Evolutionary conservation across 1,140 invertebrate genomes (phyloP), one percentile per base, ranked within the genome.

Genomic region (Lucilia cuprina): DNA sequence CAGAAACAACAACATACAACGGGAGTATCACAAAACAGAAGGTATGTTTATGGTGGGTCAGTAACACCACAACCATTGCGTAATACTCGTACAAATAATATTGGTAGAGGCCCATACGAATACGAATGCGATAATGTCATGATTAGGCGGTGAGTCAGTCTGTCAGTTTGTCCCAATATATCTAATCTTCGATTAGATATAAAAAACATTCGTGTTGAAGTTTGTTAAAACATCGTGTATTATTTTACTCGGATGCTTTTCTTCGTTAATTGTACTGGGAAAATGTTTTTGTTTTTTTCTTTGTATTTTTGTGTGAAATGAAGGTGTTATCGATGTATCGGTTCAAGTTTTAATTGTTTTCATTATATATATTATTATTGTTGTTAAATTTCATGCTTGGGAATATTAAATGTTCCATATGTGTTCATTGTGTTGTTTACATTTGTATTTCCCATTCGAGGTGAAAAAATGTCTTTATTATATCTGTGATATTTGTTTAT

Each of bases 11-110:
- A 83, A 55, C 21, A 82, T 34, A 49, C 50, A 41, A 65, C 82
- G 85, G 84, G 70, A 55, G 49, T 90, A 78, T 89, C 91, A 83
- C 87, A 34, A 55, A 55, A 55, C 82, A 87, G 91, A 85, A 90
- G 92, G 77, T 93, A 92, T 86, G 89, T 92, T 47, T 93, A 93
- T 86, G 91, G 91, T 13, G 92, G 92, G 2, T 93, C 92, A 70
- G 88, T 92, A 35, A 93, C 92, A 35, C 92, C 92, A 7, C 87
- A 92, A 55, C 92, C 92, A 30, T 88, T 83, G 17, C 85, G 85
- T 84, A 85, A 84, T 83, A 41, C 41, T 41, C 41, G 41, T 41
- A 74, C 82, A 65, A 80, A 86, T 30, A 30, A 30, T 82, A 47
- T 86, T 41, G 75, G 82, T 82, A 47, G 91, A 91, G 83, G 88